Evolutionary conservation across 2,113 vertebrate species (phyloP), one percentile per base, ranked within the genome.

Genomic region (Bettongia penicillata): DNA sequence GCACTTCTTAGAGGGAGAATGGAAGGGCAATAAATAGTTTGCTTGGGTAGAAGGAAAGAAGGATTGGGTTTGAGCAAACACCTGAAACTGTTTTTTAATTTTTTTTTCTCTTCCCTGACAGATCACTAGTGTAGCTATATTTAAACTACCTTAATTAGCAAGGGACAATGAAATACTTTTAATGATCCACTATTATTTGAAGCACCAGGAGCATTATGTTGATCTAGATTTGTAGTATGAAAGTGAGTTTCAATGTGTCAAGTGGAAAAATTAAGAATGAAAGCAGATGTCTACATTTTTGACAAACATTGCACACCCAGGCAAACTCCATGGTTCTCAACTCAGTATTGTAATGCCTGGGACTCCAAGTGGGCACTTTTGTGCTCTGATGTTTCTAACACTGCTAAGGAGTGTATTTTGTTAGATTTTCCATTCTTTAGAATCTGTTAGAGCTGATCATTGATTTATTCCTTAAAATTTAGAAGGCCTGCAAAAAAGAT

Each of bases 261-360:
- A 84, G 28, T 91, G 48, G 8, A 1, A 25, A 48, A 95, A 95
- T 90, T 43, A 9, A 53, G 90, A 95, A 91, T 91, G 50, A 95
- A 91, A 93, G n/a, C 1, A 31, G 77, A 95, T 5, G 0, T 93
- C 92, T 84, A 1, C 53, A 16, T 93, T 24, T 43, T 11, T 53
- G 68, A 43, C n/a, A 55, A 61, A 26, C 31, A 22, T 51, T 92
- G 53, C 9, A 7, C 53, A 89, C 25, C 14, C 68, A n/a, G 37
- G 68, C 7, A 84, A 43, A 84, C n/a, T 43, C 19, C 68, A 6
- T 84, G n/a, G 68, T 43, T 84, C n/a, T 84, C 19, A 84, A 7
- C 37, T 84, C 68, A 84, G n/a, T n/a, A 84, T 2, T 22, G 5
- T 22, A 84, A 84, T 77, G 37, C 68, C 6, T 43, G 68, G n/a